These are phyloP conservation scores for Phenganax subtilis DNA, from an alignment of 92 coral and sea anemone genomes.

Conservation along the genomic window DNA sequence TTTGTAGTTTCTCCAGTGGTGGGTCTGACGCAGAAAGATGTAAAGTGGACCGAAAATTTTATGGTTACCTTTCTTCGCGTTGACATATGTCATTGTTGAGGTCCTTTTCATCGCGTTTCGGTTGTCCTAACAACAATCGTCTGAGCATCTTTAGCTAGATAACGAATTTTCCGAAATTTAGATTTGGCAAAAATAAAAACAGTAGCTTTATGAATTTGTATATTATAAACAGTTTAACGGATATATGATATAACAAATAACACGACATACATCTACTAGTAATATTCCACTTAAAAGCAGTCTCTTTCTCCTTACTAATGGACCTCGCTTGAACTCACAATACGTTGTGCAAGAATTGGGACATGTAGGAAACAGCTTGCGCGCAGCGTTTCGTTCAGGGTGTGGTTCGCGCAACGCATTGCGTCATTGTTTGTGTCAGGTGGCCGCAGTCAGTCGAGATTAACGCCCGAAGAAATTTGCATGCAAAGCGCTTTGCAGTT, in stretches of 20 bases:
- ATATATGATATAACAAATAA: background rate
- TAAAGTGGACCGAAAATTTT: background rate
- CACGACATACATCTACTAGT: background rate
- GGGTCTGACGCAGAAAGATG: background rate
- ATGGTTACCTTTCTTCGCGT: too few relatives aligned
- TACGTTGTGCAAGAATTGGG: background rate
- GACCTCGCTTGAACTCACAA: background rate
- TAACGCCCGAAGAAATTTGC: slow-evolving; percentile 8
- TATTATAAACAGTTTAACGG: background rate
- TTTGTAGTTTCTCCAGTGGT: background rate
- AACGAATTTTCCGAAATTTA: background rate
- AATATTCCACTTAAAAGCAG: background rate
- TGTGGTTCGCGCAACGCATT: background rate
- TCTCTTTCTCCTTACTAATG: background rate
- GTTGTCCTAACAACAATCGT: slow-evolving; percentile 3
- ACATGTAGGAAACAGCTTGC: background rate
- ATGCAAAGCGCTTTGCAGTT: background rate
- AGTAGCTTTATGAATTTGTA: background rate
- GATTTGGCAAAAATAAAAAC: background rate
- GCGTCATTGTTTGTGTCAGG: background rate
- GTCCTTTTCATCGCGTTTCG: slow-evolving; percentile 10
- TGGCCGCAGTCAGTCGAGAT: background rate
- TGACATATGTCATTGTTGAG: background rate
- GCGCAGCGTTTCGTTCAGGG: slow-evolving; percentile 14
- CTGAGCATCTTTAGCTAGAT: background rate